Evolutionary conservation across 2,888 invertebrate genomes (phyloP), one percentile per base, ranked within the genome.

Genomic region (Heliconius sara): DNA sequence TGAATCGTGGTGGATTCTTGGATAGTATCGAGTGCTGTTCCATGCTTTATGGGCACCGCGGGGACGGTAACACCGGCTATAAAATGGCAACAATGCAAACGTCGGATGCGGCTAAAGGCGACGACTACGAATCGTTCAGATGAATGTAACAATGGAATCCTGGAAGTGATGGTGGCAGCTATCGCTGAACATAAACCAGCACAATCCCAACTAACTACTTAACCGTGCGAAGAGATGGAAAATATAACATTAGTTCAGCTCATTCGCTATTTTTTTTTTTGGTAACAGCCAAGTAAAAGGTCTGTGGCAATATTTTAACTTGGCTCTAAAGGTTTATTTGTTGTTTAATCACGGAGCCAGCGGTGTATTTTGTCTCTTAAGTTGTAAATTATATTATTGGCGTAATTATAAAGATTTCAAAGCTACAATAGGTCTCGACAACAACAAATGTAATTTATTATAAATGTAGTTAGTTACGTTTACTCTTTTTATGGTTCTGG

Each of bases 21-120:
- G 47, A 92, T 91, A 90, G 92, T 93, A 93, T 93, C 94, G 93
- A 91, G 90, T 87, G 92, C 91, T 88, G 89, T 89, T 88, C 92
- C 91, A 88, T 93, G 89, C 88, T 95, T 95, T 95, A 95, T 92
- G 94, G 93, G 87, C 92, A 85, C 89, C 91, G 89, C 91, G 90
- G 91, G 88, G 92, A 93, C 94, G 90, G 93, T 93, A 94, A 94
- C 93, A 95, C 94, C 93, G 87, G 93, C 94, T 91, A 94, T 95
- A 95, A 95, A 95, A 93, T 91, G 86, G 90, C 93, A 95, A 95
- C 95, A 95, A 95, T 95, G 95, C 93, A 92, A 93, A 90, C 90
- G 93, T 91, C 91, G 91, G 92, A 94, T 93, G 93, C 91, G 92
- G 91, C 93, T 92, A 93, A 91, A 92, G 91, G 89, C 91, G 91